Percentiles rank a stretch among this genome's conserved stretches.
Evolutionary conservation across 2,797 vertebrate species (phyloP).

Genomic region (Crenichthys baileyi): DNA sequence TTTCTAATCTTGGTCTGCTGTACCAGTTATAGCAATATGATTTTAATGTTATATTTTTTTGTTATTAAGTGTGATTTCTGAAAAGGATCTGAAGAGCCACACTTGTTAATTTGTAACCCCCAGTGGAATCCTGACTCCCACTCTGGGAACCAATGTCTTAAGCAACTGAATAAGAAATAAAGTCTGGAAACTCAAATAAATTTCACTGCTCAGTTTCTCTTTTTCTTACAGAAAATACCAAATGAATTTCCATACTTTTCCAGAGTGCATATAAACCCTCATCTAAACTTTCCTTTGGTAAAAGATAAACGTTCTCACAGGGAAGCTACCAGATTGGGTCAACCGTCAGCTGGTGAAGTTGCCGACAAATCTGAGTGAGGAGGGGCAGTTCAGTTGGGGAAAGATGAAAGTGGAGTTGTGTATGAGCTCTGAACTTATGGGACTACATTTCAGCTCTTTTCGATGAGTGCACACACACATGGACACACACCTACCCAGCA

Average conservation of each 20-base stretch:
- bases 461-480: constrained; percentile 24
- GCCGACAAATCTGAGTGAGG: constrained; percentile 35
- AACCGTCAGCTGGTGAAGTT: constrained; percentile 48
- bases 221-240: constrained; percentile 12
- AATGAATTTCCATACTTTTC: constrained; percentile 17
- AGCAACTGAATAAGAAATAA: neutral
- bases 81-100: too few relatives aligned
- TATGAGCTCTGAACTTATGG: constrained; percentile 66
- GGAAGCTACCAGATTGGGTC: constrained; percentile 59
- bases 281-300: constrained; percentile 48
- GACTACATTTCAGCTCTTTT: constrained; percentile 62
- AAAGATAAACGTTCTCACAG: constrained; percentile 58
- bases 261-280: constrained; percentile 27
- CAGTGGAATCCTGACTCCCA: too few relatives aligned
- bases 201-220: neutral
- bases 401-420: constrained; percentile 48
- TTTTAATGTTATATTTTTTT: too few relatives aligned
- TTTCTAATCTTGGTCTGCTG: too few relatives aligned
- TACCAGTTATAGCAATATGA: too few relatives aligned
- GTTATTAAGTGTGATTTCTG: too few relatives aligned
- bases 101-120: neutral
- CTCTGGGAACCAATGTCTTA: too few relatives aligned
- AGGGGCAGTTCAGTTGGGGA: constrained; percentile 44
- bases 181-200: neutral
- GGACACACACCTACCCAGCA: constrained; percentile 73